Base-by-base conservation (phyloP, 2,888 invertebrate genomes). In the Rhagophthalmus giganteus region DNA sequence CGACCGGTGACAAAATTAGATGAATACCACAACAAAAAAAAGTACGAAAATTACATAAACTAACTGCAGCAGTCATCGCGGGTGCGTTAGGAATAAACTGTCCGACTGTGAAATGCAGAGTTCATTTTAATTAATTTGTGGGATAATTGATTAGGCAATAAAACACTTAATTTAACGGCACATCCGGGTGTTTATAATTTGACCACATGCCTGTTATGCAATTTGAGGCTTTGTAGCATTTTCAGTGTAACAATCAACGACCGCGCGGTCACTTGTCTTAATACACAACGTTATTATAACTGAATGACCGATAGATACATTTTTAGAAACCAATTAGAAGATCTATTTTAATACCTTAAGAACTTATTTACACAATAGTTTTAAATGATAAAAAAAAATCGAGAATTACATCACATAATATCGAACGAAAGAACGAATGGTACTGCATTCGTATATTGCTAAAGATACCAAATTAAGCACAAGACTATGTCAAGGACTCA, bases 1-100 rank as follows among this genome's bases (percentile, higher is more conserved):
- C 35, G 37, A 40, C 44, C 53, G 56, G 55, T 50, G 59, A 65
- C 69, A 61, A 62, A 69, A 62, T 68, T 68, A 68, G 67, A 68
- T 55, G 57, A 58, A 58, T 59, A 61, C 58, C 63, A 65, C 63
- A 62, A 63, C 59, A 66, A 38, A 37, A 33, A n/a, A 51, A 47
- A 44, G 47, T 39, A 48, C 48, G 39, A 44, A 50, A 48, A 38
- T 49, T 41, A 35, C 20, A 40, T 28, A 10, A n/a, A 14, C 20
- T 37, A 44, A 44, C 35, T 27, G 24, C 20, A 24, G 41, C 11
- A 37, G 34, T 32, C 31, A 38, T 25, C 38, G 38, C 31, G 37
- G 30, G 46, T 38, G 37, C 10, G 42, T 34, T 42, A 2, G 14
- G 16, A 44, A 44, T 34, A 27, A 44, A 44, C 35, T 44, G 24